Base-by-base conservation (phyloP, 1,140 invertebrate genomes). In the Caenorhabditis brenneri region DNA sequence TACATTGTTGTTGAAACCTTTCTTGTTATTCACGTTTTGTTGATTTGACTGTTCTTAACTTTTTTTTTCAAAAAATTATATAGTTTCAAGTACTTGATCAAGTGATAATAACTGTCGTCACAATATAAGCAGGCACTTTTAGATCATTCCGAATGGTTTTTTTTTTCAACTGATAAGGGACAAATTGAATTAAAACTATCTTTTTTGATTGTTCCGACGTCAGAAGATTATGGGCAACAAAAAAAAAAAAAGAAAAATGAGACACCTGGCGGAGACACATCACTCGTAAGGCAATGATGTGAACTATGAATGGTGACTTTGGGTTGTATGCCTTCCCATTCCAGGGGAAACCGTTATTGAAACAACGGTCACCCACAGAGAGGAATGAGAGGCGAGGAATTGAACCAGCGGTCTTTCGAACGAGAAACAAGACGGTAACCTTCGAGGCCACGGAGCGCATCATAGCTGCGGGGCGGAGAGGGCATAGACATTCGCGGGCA, bases 301-400 rank as follows among this genome's bases (percentile, higher is more conserved):
- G 65, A 74, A 74, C 65, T 74, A 74, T 74, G 65, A 74, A 74
- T 74, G 65, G 65, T 74, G 65, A 74, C 65, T 74, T 74, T 74
- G n/a, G 36, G 36, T 46, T 3, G 5, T 74, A 74, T 74, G 36
- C 65, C 65, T 74, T 74, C 65, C 15, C 33, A 22, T 74, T 74
- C 36, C 22, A 24, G 36, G n/a, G 36, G 46, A 24, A 12, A 1
- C 36, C n/a, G 9, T 31, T 42, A 46, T 46, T 10, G 3, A 29
- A 74, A n/a, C 19, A n/a, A 12, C 7, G n/a, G n/a, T 15, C 3
- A 16, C 16, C 16, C 58, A 74, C 36, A 42, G 7, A 46, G n/a
- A 74, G 65, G n/a, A 46, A 42, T 22, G 10, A 24, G 65, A 46
- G 36, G 65, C 53, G 36, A 24, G 65, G 16, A 16, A 46, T 42